A percentile compares a stretch with the other conserved stretches of the same genome.
phyloP scores from a whole-genome alignment of 2,113 vertebrate species.

The Pagrus major region DNA sequence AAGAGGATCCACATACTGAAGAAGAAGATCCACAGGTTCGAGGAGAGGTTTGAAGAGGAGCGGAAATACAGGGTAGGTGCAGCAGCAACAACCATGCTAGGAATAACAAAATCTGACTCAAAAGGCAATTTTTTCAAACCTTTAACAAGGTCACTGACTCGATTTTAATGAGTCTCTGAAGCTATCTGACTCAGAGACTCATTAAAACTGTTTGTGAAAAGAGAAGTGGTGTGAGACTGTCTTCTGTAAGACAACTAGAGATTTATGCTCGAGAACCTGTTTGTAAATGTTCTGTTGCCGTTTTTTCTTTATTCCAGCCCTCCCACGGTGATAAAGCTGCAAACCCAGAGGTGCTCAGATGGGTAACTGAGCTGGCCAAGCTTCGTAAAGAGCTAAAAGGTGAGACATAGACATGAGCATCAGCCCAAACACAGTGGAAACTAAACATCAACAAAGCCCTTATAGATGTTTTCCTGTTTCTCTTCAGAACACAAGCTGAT shows the following conservation, averaged over 20 bases:
- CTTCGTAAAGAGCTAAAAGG: conserved; percentile 97
- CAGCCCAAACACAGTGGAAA: not conserved
- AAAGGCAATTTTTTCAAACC: not conserved
- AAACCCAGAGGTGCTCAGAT: conserved; percentile 95
- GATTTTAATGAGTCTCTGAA: too few relatives aligned
- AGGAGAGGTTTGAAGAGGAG: conserved; percentile 96
- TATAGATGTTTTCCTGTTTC: not conserved
- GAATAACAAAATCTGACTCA: not conserved
- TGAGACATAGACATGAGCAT: conserved; percentile 45
- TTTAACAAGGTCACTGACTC: not conserved
- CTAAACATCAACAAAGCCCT: not conserved
- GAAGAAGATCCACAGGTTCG: conserved; percentile 96
- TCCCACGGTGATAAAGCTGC: conserved; percentile 96
- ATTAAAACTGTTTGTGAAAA: not conserved
- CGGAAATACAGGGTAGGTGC: conserved; percentile 92
- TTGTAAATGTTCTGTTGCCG: not conserved
- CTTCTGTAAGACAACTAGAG: not conserved
- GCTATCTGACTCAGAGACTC: too few relatives aligned
- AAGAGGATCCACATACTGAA: conserved; percentile 95
- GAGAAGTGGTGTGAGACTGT: not conserved
- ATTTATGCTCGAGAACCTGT: not conserved
- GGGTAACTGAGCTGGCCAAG: conserved; percentile 95
- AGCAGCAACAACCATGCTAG: not conserved
- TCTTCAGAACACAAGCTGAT: conserved; percentile 90
- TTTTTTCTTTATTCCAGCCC: conserved; percentile 83